Base-by-base conservation (phyloP, 1,140 invertebrate species). In the Samia ricini region DNA sequence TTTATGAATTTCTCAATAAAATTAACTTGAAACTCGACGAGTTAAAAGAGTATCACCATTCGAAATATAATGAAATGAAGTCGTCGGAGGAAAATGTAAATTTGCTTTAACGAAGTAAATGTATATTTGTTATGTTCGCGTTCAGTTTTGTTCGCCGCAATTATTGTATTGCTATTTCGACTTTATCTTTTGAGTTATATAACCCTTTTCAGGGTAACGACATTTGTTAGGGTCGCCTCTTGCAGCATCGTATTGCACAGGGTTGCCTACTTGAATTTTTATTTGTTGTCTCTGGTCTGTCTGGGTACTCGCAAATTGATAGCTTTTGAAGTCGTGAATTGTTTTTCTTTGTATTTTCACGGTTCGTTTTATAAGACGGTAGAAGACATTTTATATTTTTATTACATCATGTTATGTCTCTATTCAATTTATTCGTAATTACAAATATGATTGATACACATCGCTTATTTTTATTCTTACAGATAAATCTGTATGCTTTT, bases 31-130 rank as follows among this genome's bases (percentile, higher is more conserved):
- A 42, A 42, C 33, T 42, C 33, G 33, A 42, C 15, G 33, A 15
- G 33, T 42, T 42, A 42, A 42, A 42, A 42, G 33, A 42, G 33
- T 42, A 42, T 42, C 33, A 15, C 12, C 33, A 42, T 42, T 42
- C 33, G 33, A 15, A 42, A 42, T 42, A 42, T 77, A 72, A 77
- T 69, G 69, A 73, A 76, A 77, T 78, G 76, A 74, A 69, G 63
- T 65, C 63, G 57, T 65, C 63, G 70, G 50, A 73, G 78, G 71
- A 76, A 84, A 77, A 81, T 78, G 81, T 76, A 81, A 84, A 84
- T 80, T 74, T 77, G 66, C 71, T 77, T 74, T 79, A 81, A 84
- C 79, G 76, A 81, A 79, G 74, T 68, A 68, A 68, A 74, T 76
- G 67, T 74, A 71, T 75, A 79, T 81, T 81, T 76, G 70, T 75